These are phyloP conservation scores for Oscheius sp. DNA, from an alignment of 2,888 invertebrate species.

Conservation along the genomic window DNA sequence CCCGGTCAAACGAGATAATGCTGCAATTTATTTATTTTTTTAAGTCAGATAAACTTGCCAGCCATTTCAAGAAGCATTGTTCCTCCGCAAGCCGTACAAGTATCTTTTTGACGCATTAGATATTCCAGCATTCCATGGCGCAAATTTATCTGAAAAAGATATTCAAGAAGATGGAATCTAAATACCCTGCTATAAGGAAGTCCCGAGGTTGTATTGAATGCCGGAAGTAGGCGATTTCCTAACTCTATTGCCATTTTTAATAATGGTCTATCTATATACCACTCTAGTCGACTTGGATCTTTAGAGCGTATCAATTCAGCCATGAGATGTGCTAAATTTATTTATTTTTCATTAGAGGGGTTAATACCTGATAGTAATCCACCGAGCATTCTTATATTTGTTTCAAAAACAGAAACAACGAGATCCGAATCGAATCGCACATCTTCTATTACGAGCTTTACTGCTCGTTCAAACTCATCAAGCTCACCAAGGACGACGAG, in stretches of 20 bases:
- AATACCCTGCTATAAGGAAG: conserved; percentile 91
- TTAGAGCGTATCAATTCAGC: conserved; percentile 83
- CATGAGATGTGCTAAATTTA: conserved; percentile 81
- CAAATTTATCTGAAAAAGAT: conserved; percentile 63
- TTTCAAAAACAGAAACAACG: conserved; percentile 96
- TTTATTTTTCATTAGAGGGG: neutral
- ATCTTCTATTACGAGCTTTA: conserved; percentile 84
- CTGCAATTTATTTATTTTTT: too few species aligned
- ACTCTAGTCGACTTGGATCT: conserved; percentile 72
- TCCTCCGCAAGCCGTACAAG: conserved; percentile 95
- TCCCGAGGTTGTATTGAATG: conserved; percentile 96
- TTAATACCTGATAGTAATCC: conserved; percentile 73
- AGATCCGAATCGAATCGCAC: conserved; percentile 89
- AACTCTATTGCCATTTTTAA: conserved; percentile 88
- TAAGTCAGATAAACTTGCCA: too few species aligned
- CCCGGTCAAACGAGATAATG: conserved; percentile 81
- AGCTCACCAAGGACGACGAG: conserved; percentile 88
- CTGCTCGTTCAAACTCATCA: conserved; percentile 90
- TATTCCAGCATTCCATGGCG: conserved; percentile 67
- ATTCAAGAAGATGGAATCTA: neutral
- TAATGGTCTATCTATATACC: conserved; percentile 76
- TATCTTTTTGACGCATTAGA: conserved; percentile 61
- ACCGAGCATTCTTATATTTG: conserved; percentile 96
- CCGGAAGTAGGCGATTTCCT: conserved; percentile 89
- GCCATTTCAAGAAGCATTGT: conserved; percentile 98